Evolutionary conservation across 2,113 vertebrate genomes (phyloP).

Genomic region (Phasianus colchicus): DNA sequence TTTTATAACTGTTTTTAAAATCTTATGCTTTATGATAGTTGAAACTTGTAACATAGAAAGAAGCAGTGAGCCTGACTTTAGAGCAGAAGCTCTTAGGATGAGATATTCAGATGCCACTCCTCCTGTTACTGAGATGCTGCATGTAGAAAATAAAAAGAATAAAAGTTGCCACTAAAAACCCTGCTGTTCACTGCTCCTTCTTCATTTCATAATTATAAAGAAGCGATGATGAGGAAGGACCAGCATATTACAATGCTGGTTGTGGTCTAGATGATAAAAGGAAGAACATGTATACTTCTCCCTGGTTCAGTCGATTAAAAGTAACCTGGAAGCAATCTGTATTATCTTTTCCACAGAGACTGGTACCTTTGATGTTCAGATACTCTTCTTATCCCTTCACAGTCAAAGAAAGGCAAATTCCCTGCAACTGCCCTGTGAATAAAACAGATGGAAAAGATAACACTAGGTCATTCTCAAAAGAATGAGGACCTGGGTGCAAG

Average conservation of each 20-base stretch:
- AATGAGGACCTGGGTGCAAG: background rate
- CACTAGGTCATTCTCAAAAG: background rate
- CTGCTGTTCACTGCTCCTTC: background rate
- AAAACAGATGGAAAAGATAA: background rate
- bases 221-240: background rate
- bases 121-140: background rate
- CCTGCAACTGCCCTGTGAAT: background rate
- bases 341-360: background rate
- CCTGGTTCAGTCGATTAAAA: background rate
- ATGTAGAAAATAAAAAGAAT: background rate
- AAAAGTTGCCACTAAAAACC: background rate
- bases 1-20: background rate
- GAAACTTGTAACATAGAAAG: slow-evolving; percentile 42
- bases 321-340: background rate
- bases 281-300: background rate
- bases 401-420: background rate
- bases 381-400: background rate
- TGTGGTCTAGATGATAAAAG: background rate
- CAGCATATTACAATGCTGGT: background rate
- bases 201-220: background rate
- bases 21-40: background rate
- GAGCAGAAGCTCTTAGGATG: background rate
- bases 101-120: background rate
- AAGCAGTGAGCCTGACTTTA: slow-evolving; percentile 34
- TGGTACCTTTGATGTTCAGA: background rate